These are phyloP conservation scores for Oxyura jamaicensis DNA, from an alignment of 2,113 vertebrate genomes.

Conservation along the genomic window DNA sequence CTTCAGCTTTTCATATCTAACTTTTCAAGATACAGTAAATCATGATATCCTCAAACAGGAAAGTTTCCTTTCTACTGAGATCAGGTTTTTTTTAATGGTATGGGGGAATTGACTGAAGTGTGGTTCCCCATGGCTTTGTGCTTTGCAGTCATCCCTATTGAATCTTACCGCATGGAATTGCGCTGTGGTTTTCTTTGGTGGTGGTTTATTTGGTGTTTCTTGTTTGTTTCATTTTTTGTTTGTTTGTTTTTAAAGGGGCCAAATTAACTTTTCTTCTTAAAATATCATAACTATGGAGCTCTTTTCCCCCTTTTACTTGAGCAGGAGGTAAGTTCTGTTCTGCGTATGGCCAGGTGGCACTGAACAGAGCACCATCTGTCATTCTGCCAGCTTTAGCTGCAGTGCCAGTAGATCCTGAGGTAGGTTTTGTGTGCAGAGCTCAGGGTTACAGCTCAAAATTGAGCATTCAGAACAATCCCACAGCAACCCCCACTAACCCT, in stretches of 20 bases:
- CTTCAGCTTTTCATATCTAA: too few relatives aligned
- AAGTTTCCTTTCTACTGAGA: neutral
- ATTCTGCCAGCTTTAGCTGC: neutral
- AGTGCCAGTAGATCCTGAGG: neutral
- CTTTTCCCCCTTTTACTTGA: neutral
- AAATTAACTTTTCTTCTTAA: neutral
- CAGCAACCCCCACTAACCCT: rapidly evolving
- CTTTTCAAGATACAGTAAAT: neutral
- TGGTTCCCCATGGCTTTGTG: neutral
- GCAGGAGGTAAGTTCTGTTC: neutral
- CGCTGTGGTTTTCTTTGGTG: neutral
- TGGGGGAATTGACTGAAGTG: neutral
- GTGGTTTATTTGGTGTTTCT: neutral
- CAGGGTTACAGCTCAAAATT: neutral
- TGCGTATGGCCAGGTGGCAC: rapidly evolving
- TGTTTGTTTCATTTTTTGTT: neutral
- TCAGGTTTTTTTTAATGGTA: neutral
- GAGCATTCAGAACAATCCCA: neutral
- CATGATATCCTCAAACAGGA: neutral
- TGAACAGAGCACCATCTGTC: rapidly evolving
- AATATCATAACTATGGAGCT: neutral
- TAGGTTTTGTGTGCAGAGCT: neutral
- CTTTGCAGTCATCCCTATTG: neutral
- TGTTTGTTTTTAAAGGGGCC: rapidly evolving
- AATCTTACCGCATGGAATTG: neutral